Evolutionary conservation across 2,113 vertebrate species (phyloP).

Genomic region (Edolisoma coerulescens): DNA sequence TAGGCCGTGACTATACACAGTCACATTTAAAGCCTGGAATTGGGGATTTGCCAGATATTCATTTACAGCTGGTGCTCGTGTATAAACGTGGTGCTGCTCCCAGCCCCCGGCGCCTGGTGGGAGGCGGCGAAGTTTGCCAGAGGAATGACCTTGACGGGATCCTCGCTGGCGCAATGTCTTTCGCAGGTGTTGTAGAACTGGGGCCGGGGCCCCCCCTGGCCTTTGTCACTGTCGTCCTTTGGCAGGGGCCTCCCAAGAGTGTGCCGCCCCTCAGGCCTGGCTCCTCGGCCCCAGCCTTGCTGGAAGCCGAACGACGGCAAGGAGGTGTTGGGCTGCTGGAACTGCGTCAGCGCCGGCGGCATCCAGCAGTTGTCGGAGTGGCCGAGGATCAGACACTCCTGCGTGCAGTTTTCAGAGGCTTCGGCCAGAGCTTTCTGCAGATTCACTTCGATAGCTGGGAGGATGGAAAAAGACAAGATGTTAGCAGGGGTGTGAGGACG

Average conservation of each 20-base stretch:
- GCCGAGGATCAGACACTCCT: conserved; percentile 94
- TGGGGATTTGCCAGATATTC: background rate
- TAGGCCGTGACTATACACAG: conserved; percentile 47
- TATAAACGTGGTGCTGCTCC: conserved; percentile 69
- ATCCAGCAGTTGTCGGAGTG: conserved; percentile 99
- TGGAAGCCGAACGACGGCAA: conserved; percentile 83
- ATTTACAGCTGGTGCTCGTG: conserved; percentile 89
- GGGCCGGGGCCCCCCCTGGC: conserved; percentile 72
- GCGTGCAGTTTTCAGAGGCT: conserved; percentile 94
- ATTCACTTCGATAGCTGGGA: conserved; percentile 89
- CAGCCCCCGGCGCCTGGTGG: conserved; percentile 69
- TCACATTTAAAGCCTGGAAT: conserved; percentile 42
- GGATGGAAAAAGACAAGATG: conserved; percentile 7
- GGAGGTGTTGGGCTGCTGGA: conserved; percentile 72
- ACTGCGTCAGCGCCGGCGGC: conserved; percentile 86
- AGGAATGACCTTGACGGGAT: conserved; percentile 88
- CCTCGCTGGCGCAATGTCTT: conserved; percentile 84
- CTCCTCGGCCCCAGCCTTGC: conserved; percentile 78
- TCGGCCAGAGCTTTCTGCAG: conserved; percentile 92
- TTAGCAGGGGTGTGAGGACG: background rate
- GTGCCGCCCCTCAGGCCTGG: conserved; percentile 79
- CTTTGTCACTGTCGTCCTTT: conserved; percentile 84
- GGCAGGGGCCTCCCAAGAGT: conserved; percentile 84
- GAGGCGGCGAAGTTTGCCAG: conserved; percentile 83
- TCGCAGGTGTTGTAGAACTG: conserved; percentile 91